Percentiles rank a stretch among this genome's conserved stretches.
These are phyloP conservation scores for Rhorus exstirpatorius DNA, from an alignment of 2,888 invertebrate genomes.

Conservation along the genomic window DNA sequence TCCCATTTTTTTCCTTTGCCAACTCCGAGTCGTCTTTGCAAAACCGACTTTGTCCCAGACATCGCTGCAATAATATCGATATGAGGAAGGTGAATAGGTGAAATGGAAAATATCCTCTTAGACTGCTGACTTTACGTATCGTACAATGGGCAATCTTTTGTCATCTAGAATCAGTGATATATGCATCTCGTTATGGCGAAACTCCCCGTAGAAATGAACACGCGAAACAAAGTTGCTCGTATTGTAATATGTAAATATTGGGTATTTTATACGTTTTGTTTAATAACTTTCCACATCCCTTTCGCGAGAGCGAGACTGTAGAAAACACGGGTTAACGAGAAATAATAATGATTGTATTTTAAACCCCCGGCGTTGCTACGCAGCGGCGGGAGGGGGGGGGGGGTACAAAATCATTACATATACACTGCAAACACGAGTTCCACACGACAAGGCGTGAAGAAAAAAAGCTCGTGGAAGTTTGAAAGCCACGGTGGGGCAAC, in stretches of 20 bases:
- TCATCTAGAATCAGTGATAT: slow-evolving; percentile 9
- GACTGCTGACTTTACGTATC: neutral
- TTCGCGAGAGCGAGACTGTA: slow-evolving; percentile 5
- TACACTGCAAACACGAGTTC: slow-evolving; percentile 20
- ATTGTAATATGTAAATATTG: neutral
- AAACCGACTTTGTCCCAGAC: slow-evolving; percentile 31
- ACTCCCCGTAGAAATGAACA: slow-evolving; percentile 1
- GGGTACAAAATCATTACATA: neutral
- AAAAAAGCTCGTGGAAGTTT: slow-evolving; percentile 64
- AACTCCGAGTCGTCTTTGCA: slow-evolving; percentile 45
- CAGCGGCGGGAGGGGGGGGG: neutral
- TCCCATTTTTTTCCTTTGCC: slow-evolving; percentile 58
- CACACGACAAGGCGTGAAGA: slow-evolving; percentile 19
- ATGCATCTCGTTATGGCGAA: slow-evolving; percentile 1
- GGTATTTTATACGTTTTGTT: neutral
- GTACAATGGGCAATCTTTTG: slow-evolving; percentile 4
- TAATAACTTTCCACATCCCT: slow-evolving; percentile 32
- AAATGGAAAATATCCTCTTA: neutral
- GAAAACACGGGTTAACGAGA: slow-evolving; percentile 42
- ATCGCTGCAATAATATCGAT: slow-evolving; percentile 60
- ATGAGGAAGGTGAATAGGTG: neutral
- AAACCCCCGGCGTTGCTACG: slow-evolving; percentile 43
- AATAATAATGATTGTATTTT: slow-evolving; percentile 66
- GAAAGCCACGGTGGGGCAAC: slow-evolving; percentile 21
- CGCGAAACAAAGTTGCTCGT: neutral